These are phyloP conservation scores for Drosophila pseudoobscura DNA, from an alignment of 1,140 invertebrate species.

Conservation along the genomic window DNA sequence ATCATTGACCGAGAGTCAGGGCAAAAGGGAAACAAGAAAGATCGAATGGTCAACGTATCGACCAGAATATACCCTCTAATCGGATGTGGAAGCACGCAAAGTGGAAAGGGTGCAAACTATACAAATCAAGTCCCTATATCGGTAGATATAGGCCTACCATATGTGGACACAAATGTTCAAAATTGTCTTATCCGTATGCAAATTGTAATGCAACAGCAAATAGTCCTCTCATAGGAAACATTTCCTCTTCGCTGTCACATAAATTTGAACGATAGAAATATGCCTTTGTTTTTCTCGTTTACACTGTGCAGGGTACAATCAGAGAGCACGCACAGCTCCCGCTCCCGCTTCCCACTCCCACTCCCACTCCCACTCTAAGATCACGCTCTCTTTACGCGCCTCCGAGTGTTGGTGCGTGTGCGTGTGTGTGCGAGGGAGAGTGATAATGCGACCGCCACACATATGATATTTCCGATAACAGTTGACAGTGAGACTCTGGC, in stretches of 20 bases:
- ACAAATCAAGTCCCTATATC: no score
- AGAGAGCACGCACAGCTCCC: constrained; percentile 13
- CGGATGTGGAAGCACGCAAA: neutral
- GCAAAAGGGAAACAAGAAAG: constrained; percentile 48
- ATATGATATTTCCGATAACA: constrained; percentile 73
- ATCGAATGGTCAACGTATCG: constrained; percentile 3
- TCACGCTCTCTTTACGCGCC: constrained; percentile 12
- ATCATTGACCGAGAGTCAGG: constrained; percentile 73
- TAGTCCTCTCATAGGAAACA: no score
- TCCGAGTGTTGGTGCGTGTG: neutral
- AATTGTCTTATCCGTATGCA: no score
- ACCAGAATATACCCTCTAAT: neutral
- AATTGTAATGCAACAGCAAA: no score
- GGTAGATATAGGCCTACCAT: no score
- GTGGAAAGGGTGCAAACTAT: no score
- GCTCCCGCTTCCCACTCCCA: neutral
- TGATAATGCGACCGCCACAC: constrained; percentile 65
- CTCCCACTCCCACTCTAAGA: constrained; percentile 19
- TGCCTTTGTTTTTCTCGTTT: neutral
- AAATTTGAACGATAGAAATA: neutral
- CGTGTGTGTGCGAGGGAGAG: constrained; percentile 28
- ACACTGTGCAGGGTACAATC: constrained; percentile 11
- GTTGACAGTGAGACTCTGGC: constrained; percentile 47
- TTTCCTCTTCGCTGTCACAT: no score
- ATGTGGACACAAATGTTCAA: no score